Evolutionary conservation across 2,888 invertebrate genomes (phyloP).

Genomic region (Gortyna flavago): DNA sequence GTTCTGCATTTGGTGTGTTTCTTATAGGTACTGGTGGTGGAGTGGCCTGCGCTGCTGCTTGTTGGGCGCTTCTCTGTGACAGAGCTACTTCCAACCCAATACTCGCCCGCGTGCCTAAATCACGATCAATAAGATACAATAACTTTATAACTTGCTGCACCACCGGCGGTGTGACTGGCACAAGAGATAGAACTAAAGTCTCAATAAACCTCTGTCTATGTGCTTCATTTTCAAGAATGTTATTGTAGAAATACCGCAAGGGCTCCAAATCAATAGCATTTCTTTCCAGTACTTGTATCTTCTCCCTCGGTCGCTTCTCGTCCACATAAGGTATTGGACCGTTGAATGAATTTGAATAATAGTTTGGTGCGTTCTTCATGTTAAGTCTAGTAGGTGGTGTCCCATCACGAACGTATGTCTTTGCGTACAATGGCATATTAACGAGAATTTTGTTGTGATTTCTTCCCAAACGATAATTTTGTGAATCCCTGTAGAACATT

Average conservation of each 20-base stretch:
- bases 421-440: conserved; percentile 67
- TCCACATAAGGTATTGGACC: conserved; percentile 73
- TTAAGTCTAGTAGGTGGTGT: conserved; percentile 66
- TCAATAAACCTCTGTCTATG: conserved; percentile 61
- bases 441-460: conserved; percentile 71
- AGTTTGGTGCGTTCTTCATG: conserved; percentile 69
- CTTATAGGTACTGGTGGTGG: conserved; percentile 21
- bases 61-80: conserved; percentile 23
- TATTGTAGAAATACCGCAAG: conserved; percentile 92
- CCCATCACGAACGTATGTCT: conserved; percentile 71
- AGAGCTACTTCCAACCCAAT: conserved; percentile 39
- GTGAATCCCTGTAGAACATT: conserved; percentile 89
- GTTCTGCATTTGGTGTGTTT: conserved; percentile 33
- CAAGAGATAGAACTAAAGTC: conserved; percentile 27
- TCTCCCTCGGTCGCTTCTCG: conserved; percentile 57
- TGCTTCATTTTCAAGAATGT: conserved; percentile 90
- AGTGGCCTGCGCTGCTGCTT: conserved; percentile 23
- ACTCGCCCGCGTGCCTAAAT: conserved; percentile 92
- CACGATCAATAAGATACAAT: conserved; percentile 93
- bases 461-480: conserved; percentile 75
- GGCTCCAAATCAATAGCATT: conserved; percentile 85
- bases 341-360: conserved; percentile 73
- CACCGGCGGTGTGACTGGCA: conserved; percentile 47
- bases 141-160: conserved; percentile 93
- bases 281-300: conserved; percentile 61